Base-by-base conservation (phyloP, 2,113 vertebrate species). In the Rhinolophus ferrumequinum region DNA sequence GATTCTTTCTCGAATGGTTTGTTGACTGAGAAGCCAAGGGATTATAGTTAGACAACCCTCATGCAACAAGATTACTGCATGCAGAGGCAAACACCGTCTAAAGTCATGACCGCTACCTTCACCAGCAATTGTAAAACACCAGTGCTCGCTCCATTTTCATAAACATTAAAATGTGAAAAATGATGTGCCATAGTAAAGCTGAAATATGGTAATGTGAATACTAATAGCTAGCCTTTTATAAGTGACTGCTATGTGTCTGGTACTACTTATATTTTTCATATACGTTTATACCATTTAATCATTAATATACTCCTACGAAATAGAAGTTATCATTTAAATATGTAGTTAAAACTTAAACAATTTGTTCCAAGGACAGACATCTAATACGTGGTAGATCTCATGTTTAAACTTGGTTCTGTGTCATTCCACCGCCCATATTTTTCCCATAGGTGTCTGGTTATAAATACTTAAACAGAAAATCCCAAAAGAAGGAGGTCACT, bases 391-490 rank as follows among this genome's bases (percentile, higher is more conserved):
- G 26, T 14, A 79, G 67, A 87, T 56, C 3, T 72, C 12, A 5
- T 44, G 41, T 88, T 92, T 92, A 85, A 84, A 72, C 7, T 80
- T 44, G 76, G 33, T 90, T 97, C 69, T 95, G 38, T 93, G 35
- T 94, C 24, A 81, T 66, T 38, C 77, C 19, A 79, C 44, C 60
- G 33, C 3, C 10, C 21, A 6, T 75, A 38, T 56, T 90, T 85
- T 73, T 69, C 3, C 26, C n/a, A 35, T 52, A 77, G 24, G 13
- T 41, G 75, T 75, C 22, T 76, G 66, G 72, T 90, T 87, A 60
- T 92, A 93, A 86, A 84, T 70, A 83, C 47, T 89, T 72, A 67
- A 88, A 41, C 21, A 88, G 81, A 76, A 81, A 97, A 88, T 47
- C 56, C 11, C 84, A 62, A 70, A 62, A 66, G 62, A n/a, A 28